Evolutionary conservation across 2,888 invertebrate species (phyloP).

Genomic region (Oithona nana): DNA sequence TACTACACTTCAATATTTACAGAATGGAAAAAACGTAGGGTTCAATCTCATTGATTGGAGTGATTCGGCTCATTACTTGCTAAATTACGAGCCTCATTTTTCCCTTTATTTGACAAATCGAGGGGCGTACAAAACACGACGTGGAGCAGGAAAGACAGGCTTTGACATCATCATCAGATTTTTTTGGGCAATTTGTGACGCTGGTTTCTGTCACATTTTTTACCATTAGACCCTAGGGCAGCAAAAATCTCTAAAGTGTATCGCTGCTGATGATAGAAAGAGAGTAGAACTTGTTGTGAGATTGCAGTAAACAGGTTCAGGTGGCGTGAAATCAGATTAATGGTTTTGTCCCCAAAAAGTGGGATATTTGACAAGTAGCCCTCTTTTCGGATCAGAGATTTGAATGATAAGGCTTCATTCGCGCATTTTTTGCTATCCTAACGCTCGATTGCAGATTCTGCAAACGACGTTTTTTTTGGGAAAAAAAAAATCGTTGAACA

Average conservation of each 20-base stretch:
- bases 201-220: neutral
- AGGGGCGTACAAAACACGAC: neutral
- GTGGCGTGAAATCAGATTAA: neutral
- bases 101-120: neutral
- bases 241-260: no score
- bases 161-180: neutral
- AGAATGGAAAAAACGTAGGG: no score
- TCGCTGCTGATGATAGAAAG: neutral
- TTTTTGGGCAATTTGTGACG: neutral
- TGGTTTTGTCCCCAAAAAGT: neutral
- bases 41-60: no score
- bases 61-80: neutral
- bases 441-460: neutral
- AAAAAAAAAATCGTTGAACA: no score
- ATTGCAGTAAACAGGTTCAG: neutral
- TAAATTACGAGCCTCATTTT: neutral
- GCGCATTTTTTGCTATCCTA: neutral
- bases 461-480: neutral
- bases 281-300: neutral
- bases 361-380: no score
- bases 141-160: no score
- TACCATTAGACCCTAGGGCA: neutral
- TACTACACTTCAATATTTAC: no score
- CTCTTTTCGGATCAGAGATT: neutral
- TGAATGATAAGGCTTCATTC: neutral